Base-by-base conservation (phyloP, 2,888 invertebrate species). In the Hirtodrosophila histrioides region DNA sequence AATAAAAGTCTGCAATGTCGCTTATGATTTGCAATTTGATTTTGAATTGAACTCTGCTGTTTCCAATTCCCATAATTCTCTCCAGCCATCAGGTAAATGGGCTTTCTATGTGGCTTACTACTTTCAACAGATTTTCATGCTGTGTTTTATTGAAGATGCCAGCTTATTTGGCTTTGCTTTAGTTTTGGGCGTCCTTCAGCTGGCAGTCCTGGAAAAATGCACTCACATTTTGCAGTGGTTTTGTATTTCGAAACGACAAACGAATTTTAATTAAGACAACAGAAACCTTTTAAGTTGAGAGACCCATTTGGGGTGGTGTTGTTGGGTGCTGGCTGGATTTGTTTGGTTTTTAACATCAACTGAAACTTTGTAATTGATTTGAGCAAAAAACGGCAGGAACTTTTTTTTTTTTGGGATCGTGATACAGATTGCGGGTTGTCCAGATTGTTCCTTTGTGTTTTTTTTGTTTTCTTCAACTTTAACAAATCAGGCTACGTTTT, bases 331-430 rank as follows among this genome's bases (percentile, higher is more conserved):
- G 51, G 65, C 40, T 37, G 51, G 46, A 53, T 56, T 80, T 86
- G 60, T 77, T 70, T 73, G 55, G 53, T 71, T 82, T 69, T 75
- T 67, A 75, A 63, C 70, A 62, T 67, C 58, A 66, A 57, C 84
- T 63, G 60, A 70, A 88, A 86, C 74, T 87, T 87, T 87, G 88
- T 87, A 85, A 88, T 87, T 88, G 89, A 85, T 88, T 88, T 70
- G 65, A 68, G 49, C 65, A 81, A 86, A 81, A 88, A 75, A 75
- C 60, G 51, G 35, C 57, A 53, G 46, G 9, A 78, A 83, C 55
- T 83, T 78, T 85, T 66, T 6, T 27, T 27, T 83, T 78, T 85
- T 66, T 53, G 60, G 70, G 85, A 66, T 79, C 76, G 62, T 75
- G 63, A 58, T 53, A 57, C 58, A 67, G 73, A 80, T 56, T 76